Evolutionary conservation across 2,113 vertebrate species (phyloP), one percentile per base, ranked within the genome.

Genomic region (Calcarius ornatus): DNA sequence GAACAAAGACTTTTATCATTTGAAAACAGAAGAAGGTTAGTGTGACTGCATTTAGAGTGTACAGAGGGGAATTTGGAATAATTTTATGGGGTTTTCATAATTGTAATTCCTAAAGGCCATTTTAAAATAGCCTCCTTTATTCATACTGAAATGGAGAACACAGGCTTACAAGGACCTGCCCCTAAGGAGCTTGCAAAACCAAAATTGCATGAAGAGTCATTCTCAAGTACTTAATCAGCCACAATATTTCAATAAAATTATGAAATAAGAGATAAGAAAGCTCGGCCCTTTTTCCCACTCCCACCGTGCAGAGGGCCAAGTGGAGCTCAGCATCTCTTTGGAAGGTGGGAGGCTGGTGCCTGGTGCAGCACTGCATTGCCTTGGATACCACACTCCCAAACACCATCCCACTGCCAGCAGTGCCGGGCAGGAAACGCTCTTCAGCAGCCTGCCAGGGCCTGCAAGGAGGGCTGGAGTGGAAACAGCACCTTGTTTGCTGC

Each of bases 201-300:
- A 83, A 91, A 93, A 82, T 25, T 93, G 76, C 92, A 79, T 57
- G 88, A 87, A 94, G 73, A 95, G 76, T 78, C 72, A 86, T 94
- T 94, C 72, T 93, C 76, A 78, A 92, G 64, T 88, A 94, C 82
- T 95, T 96, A 88, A 96, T 90, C 88, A 96, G 56, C 43, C 82
- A 64, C 69, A 90, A 81, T 86, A 96, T 95, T 96, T 85, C 82
- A 94, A 83, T 93, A 88, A 94, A 97, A 83, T 94, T 72, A 95
- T 93, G 90, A 97, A 97, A 95, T 90, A 81, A 56, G 68, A 88
- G 92, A 95, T 96, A 97, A 94, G 92, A 90, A 86, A 79, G 59
- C 82, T 88, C 0, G 0, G 42, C 53, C 60, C 56, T 70, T 77
- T 97, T 95, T 83, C 77, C 81, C 64, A 71, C 64, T 90, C 91